These are phyloP conservation scores for Prosapia bicincta DNA, from an alignment of 2,888 invertebrate species.

Conservation along the genomic window DNA sequence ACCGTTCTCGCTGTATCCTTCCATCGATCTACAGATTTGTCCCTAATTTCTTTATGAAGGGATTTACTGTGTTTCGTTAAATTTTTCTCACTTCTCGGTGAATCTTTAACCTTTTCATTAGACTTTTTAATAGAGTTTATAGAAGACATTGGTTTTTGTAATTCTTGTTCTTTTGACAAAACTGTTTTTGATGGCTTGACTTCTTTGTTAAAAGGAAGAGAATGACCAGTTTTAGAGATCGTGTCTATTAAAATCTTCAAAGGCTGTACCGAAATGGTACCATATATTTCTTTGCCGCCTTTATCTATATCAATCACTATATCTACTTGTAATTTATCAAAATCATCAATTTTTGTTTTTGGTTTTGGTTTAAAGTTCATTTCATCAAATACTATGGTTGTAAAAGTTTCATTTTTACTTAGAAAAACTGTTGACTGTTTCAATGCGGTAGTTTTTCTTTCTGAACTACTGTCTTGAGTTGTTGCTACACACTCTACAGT, in stretches of 20 bases:
- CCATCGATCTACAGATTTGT: not conserved
- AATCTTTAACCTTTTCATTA: not conserved
- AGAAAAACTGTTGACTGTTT: not conserved
- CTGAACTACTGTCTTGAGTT: not conserved
- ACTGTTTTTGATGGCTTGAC: not conserved
- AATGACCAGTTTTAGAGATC: not conserved
- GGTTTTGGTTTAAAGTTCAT: not conserved
- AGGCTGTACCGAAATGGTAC: not conserved
- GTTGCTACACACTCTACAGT: not conserved
- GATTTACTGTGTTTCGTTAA: not conserved
- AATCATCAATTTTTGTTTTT: not conserved
- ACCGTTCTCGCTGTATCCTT: not conserved
- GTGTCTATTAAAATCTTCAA: not conserved
- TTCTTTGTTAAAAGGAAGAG: not conserved
- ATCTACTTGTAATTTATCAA: not conserved
- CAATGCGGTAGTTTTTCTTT: too few species aligned
- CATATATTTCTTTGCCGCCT: not conserved
- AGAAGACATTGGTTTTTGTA: not conserved
- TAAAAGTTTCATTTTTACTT: not conserved
- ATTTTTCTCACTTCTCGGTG: not conserved
- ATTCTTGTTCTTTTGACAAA: not conserved
- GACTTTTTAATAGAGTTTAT: not conserved
- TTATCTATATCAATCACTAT: not conserved
- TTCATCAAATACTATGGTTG: not conserved
- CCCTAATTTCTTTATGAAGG: not conserved